Evolutionary conservation across 2,113 vertebrate species (phyloP).

Genomic region (Channa argus): DNA sequence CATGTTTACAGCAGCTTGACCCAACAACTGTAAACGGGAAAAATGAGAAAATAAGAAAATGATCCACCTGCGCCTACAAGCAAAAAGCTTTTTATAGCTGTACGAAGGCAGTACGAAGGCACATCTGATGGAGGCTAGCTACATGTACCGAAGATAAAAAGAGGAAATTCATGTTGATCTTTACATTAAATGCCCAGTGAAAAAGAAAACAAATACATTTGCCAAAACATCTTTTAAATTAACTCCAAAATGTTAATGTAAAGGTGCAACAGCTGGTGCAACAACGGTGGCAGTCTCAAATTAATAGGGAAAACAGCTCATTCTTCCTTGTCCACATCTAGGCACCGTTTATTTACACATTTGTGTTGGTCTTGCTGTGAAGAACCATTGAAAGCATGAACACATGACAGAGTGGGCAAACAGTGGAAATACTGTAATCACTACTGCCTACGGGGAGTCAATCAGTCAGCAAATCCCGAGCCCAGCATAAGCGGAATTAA

Average conservation of each 20-base stretch:
- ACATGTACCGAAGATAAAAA: not conserved
- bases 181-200: not conserved
- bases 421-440: constrained; percentile 55
- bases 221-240: not conserved
- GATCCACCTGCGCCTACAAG: not conserved
- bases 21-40: not conserved
- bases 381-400: constrained; percentile 27
- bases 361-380: constrained; percentile 18
- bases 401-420: constrained; percentile 40
- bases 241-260: not conserved
- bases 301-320: not conserved
- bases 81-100: not conserved
- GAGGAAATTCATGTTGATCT: not conserved
- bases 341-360: constrained; percentile 15
- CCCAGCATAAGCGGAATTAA: constrained; percentile 60
- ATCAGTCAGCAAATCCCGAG: constrained; percentile 54
- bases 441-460: constrained; percentile 40
- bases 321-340: not conserved
- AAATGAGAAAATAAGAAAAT: too few relatives aligned
- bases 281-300: not conserved
- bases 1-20: not conserved
- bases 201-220: not conserved
- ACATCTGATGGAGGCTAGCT: not conserved
- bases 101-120: not conserved
- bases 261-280: not conserved